Conservation (phyloP, 2,797 vertebrate genomes). For the Pantherophis vulpinus region DNA sequence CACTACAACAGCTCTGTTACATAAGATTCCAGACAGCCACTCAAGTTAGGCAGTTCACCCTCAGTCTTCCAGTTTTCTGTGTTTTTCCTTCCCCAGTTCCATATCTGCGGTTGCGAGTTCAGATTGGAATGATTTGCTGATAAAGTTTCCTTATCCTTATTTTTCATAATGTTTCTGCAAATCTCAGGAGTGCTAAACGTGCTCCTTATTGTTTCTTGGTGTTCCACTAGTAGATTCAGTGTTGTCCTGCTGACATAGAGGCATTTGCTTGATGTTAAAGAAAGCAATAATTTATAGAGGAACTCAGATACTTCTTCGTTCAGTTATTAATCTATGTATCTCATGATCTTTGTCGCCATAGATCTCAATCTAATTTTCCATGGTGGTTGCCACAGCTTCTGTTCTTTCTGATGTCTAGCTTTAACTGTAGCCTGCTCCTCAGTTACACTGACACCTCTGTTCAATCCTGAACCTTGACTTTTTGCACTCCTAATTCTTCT, state of each 20-base stretch:
- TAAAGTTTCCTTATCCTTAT: not conserved
- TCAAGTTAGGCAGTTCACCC: not conserved
- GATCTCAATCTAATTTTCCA: not conserved
- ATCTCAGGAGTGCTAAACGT: not conserved
- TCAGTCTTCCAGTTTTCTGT: not conserved
- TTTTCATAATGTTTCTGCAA: not conserved
- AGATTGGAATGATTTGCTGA: not conserved
- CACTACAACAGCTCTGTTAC: not conserved
- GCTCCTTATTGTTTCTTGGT: not conserved
- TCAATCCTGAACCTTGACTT: conserved; percentile 10
- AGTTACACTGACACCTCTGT: not conserved
- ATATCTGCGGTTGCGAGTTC: not conserved
- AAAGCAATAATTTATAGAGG: not conserved
- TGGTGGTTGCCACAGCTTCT: not conserved
- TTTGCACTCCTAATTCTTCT: not conserved
- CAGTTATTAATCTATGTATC: not conserved
- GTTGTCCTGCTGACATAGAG: not conserved
- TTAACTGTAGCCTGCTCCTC: not conserved
- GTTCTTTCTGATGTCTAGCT: not conserved
- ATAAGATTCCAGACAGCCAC: not conserved
- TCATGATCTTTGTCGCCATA: not conserved
- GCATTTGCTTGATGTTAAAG: not conserved
- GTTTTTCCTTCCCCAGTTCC: not conserved
- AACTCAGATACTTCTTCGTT: not conserved
- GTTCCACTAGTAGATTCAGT: not conserved